Percentiles rank a stretch among this genome's conserved stretches.
phyloP scores from a whole-genome alignment of 2,888 invertebrate species.

The Cephus runcator region DNA sequence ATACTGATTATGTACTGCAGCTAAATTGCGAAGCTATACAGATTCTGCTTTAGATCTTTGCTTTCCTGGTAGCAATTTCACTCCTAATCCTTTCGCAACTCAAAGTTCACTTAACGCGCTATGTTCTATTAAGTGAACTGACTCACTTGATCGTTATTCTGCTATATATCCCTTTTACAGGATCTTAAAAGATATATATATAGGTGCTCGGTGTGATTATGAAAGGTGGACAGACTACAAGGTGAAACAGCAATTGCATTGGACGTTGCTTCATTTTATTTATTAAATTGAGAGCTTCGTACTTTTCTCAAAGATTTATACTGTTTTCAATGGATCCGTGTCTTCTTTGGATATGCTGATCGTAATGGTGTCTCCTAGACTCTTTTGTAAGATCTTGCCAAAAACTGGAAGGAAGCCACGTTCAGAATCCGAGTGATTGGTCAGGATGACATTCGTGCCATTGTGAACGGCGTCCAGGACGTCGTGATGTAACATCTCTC shows the following conservation, averaged over 20 bases:
- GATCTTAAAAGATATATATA: background rate
- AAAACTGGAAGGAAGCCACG: slow-evolving; percentile 83
- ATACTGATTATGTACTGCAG: background rate
- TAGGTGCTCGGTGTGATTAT: background rate
- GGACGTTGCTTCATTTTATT: slow-evolving; percentile 68
- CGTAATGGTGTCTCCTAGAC: slow-evolving; percentile 68
- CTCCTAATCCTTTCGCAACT: background rate
- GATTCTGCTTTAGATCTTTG: background rate
- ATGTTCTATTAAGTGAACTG: background rate
- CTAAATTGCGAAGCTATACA: background rate
- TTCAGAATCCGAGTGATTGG: slow-evolving; percentile 95
- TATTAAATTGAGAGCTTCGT: slow-evolving; percentile 38
- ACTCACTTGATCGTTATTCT: background rate
- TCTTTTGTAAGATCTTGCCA: slow-evolving; percentile 62
- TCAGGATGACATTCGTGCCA: slow-evolving; percentile 83
- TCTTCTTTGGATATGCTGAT: slow-evolving; percentile 79
- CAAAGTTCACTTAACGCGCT: background rate
- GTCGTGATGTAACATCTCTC: slow-evolving; percentile 96
- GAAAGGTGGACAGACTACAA: background rate
- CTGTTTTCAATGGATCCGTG: slow-evolving; percentile 80
- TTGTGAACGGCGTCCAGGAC: slow-evolving; percentile 86
- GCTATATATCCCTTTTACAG: background rate
- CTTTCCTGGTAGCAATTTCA: background rate
- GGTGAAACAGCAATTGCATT: background rate
- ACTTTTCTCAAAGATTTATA: slow-evolving; percentile 63